A percentile compares a stretch with the other conserved stretches of the same genome.
These are phyloP conservation scores for Polyergus mexicanus DNA, from an alignment of 1,140 invertebrate genomes.

Conservation along the genomic window DNA sequence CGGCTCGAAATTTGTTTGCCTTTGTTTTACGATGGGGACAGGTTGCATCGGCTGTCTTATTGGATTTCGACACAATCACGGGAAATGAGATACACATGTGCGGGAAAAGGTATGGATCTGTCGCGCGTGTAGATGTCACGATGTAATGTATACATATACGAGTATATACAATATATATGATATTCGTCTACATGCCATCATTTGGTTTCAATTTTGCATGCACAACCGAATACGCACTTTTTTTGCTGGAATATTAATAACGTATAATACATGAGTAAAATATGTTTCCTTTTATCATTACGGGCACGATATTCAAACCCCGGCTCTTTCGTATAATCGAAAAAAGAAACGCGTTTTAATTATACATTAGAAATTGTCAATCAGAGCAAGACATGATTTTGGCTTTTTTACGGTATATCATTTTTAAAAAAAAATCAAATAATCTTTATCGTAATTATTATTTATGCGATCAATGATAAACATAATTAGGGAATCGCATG, in stretches of 20 bases:
- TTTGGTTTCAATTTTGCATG: not conserved
- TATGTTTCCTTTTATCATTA: not conserved
- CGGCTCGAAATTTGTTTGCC: slow-evolving; percentile 84
- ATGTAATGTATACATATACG: not conserved
- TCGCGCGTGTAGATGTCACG: slow-evolving; percentile 11
- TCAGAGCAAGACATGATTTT: not conserved
- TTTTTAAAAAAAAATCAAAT: too few species aligned
- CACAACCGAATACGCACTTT: not conserved
- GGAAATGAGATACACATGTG: slow-evolving; percentile 51
- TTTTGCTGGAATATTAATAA: not conserved
- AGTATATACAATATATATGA: not conserved
- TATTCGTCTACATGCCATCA: not conserved
- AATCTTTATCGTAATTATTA: not conserved
- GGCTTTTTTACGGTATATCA: not conserved
- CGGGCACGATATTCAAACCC: not conserved
- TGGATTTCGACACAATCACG: slow-evolving; percentile 82
- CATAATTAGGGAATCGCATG: not conserved
- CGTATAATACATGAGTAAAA: not conserved
- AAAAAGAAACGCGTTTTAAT: too few species aligned
- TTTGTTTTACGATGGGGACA: slow-evolving; percentile 84
- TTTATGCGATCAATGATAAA: not conserved
- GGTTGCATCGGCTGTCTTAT: slow-evolving; percentile 83
- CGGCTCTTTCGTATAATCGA: not conserved
- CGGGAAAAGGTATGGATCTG: slow-evolving; percentile 46
- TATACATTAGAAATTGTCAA: not conserved